Conservation (phyloP, 2,113 vertebrate species). For the Podarcis muralis region DNA sequence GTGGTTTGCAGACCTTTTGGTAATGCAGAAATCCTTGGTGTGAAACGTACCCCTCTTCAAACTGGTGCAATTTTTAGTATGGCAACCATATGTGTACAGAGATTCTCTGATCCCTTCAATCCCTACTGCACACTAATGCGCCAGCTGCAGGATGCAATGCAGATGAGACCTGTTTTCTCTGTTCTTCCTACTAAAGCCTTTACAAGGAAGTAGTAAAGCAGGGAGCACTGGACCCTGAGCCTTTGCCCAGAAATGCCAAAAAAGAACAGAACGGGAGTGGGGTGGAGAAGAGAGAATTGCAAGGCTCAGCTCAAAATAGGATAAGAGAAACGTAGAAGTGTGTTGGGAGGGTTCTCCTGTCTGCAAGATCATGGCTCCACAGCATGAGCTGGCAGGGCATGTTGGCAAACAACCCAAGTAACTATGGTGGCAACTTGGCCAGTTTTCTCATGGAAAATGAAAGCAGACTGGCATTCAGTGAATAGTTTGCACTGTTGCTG, state of each 20-base stretch:
- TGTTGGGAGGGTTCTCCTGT: neutral
- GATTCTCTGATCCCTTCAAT: neutral
- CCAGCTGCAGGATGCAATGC: neutral
- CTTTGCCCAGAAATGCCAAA: neutral
- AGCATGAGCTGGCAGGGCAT: fast-evolving
- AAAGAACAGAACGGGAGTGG: neutral
- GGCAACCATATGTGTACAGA: neutral
- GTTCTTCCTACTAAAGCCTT: neutral
- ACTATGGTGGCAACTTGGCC: neutral
- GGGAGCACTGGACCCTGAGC: neutral
- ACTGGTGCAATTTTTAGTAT: neutral
- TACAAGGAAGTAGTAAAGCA: neutral
- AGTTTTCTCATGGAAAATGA: neutral
- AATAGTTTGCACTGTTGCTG: neutral
- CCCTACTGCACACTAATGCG: neutral
- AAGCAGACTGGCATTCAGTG: neutral
- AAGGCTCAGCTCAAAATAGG: constrained; percentile 1
- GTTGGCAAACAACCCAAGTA: neutral
- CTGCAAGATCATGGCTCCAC: neutral
- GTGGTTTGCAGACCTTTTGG: neutral
- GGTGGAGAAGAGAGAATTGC: too few species aligned
- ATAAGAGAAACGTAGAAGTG: neutral
- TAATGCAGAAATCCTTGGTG: neutral
- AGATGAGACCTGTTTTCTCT: neutral
- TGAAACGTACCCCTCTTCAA: neutral